Evolutionary conservation across 2,888 invertebrate species (phyloP).

Genomic region (Drosophila anomelani): DNA sequence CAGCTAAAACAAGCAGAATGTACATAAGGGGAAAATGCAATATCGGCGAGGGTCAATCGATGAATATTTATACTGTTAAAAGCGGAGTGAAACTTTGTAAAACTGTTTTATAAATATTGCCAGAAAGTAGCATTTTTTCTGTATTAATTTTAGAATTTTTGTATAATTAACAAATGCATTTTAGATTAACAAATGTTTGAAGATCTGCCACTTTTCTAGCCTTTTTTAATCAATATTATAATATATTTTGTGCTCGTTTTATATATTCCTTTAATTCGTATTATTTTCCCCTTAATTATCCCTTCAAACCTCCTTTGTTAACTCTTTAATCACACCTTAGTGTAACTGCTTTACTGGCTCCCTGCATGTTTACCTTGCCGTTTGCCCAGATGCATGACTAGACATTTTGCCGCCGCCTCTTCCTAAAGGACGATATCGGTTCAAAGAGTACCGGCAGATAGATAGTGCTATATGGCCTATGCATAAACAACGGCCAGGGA

Average conservation of each 20-base stretch:
- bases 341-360: slow-evolving; percentile 16
- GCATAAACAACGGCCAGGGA: slow-evolving; percentile 60
- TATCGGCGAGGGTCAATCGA: slow-evolving; percentile 33
- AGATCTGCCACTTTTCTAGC: background rate
- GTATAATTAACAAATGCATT: too few relatives aligned
- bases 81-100: background rate
- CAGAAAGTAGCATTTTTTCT: accelerated
- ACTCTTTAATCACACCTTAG: slow-evolving; percentile 36
- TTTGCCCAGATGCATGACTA: slow-evolving; percentile 61
- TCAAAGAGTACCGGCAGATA: slow-evolving; percentile 24
- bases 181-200: background rate
- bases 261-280: background rate
- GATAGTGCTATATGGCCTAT: slow-evolving; percentile 54
- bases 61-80: slow-evolving; percentile 1
- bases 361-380: slow-evolving; percentile 38
- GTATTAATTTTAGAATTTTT: too few relatives aligned
- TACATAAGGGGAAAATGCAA: slow-evolving; percentile 29
- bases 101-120: background rate
- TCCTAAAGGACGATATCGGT: slow-evolving; percentile 51
- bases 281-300: background rate
- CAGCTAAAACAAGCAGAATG: slow-evolving; percentile 38
- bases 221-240: background rate
- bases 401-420: slow-evolving; percentile 59
- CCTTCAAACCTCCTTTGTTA: background rate
- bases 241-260: background rate